Base-by-base conservation (phyloP, 2,888 invertebrate species). In the Epinotia nisella region DNA sequence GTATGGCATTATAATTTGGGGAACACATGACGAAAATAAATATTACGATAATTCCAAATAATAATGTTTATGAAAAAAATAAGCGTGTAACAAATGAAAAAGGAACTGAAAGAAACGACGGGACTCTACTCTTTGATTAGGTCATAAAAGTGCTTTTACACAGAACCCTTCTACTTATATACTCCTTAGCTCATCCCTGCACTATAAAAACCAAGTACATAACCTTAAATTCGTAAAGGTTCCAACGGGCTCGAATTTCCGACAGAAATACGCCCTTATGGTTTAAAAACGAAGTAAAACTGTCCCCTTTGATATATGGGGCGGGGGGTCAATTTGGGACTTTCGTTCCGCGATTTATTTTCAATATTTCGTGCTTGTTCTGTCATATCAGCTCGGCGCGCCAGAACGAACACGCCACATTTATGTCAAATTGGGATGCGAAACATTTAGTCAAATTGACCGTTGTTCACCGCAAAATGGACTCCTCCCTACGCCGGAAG, bases 401-500 rank as follows among this genome's bases (percentile, higher is more conserved):
- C n/a, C 0, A 13, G n/a, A 49, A n/a, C 15, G 7, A 49, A 1
- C n/a, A n/a, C 13, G 45, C 4, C 11, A 45, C n/a, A 1, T n/a
- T n/a, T n/a, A n/a, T 49, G 7, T n/a, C 1, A n/a, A 49, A 49
- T 49, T n/a, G 5, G 15, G 13, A 49, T 49, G 49, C 7, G 7
- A 49, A 49, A 49, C n/a, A 13, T 7, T n/a, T n/a, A n/a, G 49
- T 49, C n/a, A 7, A n/a, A 49, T 49, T 49, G 49, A n/a, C 49
- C 5, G 7, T 49, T 41, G 29, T 29, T 45, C 17, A 70, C 45
- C 13, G 17, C 65, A 59, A 39, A 71, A 60, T 29, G 39, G 51
- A 59, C 51, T 58, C 70, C 59, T 11, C 59, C 66, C 65, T 9
- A 17, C 13, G 3, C 21, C 49, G 71, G 71, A 71, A 71, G 66